Conservation (phyloP, 2,797 vertebrate species). For the Chiloscyllium punctatum region DNA sequence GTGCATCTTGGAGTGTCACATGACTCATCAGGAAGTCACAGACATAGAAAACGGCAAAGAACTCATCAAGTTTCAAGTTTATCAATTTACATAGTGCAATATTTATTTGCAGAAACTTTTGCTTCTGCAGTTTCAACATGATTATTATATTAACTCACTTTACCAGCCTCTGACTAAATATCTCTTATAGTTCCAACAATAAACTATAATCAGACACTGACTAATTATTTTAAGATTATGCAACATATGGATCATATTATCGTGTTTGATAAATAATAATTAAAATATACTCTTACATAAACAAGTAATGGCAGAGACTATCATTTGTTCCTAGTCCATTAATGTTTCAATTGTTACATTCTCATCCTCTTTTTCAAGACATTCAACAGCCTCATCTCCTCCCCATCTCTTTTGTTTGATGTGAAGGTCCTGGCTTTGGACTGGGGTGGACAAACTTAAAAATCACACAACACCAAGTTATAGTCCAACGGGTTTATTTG, state of each 20-base stretch:
- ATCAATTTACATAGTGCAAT: not conserved
- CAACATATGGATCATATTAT: not conserved
- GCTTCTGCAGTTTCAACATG: not conserved
- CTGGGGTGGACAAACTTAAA: no score
- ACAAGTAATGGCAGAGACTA: not conserved
- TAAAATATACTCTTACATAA: not conserved
- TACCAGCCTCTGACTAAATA: not conserved
- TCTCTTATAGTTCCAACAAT: not conserved
- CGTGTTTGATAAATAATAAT: not conserved
- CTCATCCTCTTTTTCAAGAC: not conserved
- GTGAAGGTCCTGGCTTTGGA: no score
- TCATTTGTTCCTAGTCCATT: not conserved
- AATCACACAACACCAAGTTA: no score
- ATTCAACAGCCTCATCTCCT: not conserved
- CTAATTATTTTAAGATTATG: not conserved
- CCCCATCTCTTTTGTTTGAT: not conserved
- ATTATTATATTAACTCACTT: not conserved
- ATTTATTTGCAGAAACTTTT: not conserved
- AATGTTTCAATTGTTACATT: not conserved
- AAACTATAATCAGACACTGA: not conserved
- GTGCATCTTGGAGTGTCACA: not conserved
- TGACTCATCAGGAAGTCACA: no score
- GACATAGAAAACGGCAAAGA: not conserved
- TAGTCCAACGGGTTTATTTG: no score
- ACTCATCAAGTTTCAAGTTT: not conserved